phyloP scores from a whole-genome alignment of 2,888 invertebrate species.

The Tyria jacobaeae region DNA sequence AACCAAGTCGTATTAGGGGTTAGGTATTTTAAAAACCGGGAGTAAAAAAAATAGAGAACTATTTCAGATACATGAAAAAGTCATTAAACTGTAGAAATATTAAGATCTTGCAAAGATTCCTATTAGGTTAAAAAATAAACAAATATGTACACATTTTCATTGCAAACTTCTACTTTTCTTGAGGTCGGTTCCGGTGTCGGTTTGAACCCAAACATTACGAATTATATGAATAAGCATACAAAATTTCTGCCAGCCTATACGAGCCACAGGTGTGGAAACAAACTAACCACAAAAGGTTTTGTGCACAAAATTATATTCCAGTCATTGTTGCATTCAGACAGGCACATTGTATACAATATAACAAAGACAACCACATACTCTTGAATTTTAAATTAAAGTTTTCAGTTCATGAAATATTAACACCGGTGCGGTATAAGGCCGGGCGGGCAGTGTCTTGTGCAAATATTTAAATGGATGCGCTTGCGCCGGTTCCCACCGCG shows the following conservation, averaged over 20 bases:
- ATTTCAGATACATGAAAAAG: no score
- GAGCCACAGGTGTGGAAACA: not conserved
- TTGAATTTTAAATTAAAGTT: slow-evolving; percentile 74
- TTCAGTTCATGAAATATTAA: slow-evolving; percentile 80
- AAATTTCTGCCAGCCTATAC: not conserved
- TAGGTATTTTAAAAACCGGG: no score
- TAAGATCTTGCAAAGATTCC: no score
- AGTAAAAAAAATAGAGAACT: no score
- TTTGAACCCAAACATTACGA: not conserved
- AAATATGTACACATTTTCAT: no score
- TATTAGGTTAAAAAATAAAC: no score
- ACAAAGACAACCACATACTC: slow-evolving; percentile 43
- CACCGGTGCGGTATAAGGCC: slow-evolving; percentile 59
- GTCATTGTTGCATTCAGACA: slow-evolving; percentile 22
- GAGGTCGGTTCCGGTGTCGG: no score
- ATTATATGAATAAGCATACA: not conserved
- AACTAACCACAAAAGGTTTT: not conserved
- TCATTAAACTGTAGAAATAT: no score
- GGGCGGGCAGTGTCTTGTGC: slow-evolving; percentile 58
- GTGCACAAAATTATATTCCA: slow-evolving; percentile 18
- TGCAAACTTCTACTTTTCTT: no score
- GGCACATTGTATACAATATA: slow-evolving; percentile 33
- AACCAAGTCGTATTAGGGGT: no score
- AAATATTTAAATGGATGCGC: slow-evolving; percentile 74
- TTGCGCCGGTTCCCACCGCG: slow-evolving; percentile 62